phyloP scores from a whole-genome alignment of 1,140 invertebrate genomes.

The Apolygus lucorum region DNA sequence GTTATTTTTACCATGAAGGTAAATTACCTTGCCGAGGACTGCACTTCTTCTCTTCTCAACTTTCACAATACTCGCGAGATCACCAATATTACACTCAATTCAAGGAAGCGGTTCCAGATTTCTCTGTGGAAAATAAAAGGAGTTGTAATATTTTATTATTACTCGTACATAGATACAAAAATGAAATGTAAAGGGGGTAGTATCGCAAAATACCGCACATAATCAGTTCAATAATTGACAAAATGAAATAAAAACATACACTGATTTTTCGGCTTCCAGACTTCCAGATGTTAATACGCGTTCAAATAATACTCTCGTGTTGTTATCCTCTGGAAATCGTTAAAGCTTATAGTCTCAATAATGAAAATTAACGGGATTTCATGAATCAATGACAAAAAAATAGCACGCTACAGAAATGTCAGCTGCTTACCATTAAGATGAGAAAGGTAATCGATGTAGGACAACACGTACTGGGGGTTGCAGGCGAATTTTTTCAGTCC shows the following conservation, averaged over 20 bases:
- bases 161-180: no score
- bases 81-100: constrained; percentile 99
- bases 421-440: constrained; percentile 87
- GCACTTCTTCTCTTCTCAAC: constrained; percentile 88
- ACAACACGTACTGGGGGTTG: constrained; percentile 87
- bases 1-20: no score
- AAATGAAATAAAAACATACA: constrained; percentile 56
- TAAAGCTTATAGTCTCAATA: neutral
- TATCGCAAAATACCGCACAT: no score
- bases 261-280: constrained; percentile 82
- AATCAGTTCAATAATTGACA: no score
- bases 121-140: constrained; percentile 61
- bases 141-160: no score
- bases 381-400: no score
- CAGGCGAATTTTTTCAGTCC: constrained; percentile 94
- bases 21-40: constrained; percentile 83
- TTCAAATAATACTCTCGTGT: constrained; percentile 95
- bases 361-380: no score
- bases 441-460: constrained; percentile 94
- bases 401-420: no score
- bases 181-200: no score
- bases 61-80: constrained; percentile 94
- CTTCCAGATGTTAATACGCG: constrained; percentile 89
- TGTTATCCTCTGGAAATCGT: constrained; percentile 82
- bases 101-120: constrained; percentile 96